Evolutionary conservation across 2,113 vertebrate genomes (phyloP), one percentile per base, ranked within the genome.

Genomic region (Lanius ludovicianus): DNA sequence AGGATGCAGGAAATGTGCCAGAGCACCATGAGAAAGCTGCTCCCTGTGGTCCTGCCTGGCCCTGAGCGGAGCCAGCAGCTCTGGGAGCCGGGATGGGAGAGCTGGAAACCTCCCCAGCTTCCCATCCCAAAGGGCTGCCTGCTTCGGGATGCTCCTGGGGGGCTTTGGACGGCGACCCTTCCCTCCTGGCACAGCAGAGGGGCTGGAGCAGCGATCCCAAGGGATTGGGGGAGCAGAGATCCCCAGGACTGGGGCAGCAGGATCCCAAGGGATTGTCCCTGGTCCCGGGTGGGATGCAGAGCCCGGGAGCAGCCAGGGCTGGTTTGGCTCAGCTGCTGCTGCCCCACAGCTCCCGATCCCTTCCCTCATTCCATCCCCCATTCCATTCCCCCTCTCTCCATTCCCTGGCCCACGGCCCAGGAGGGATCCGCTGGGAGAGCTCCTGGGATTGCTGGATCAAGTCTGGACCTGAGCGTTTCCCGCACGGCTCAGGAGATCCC

Each of bases 1-100:
- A 73, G 91, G 93, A 35, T 1, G 25, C 76, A 30, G 76, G 76
- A 35, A 79, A 92, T 60, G 89, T 92, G 53, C 93, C 67, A 74
- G 49, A 65, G 83, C 93, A 71, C 90, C 89, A 84, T 93, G 97
- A 95, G 95, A 97, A 95, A 89, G 92, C 76, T 52, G 60, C 71
- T 90, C 83, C 93, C 80, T 89, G 96, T 37, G 94, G 85, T 65
- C 80, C 68, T 47, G 92, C 79, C 73, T 63, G 94, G 94, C 94
- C 91, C 69, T 60, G 90, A 78, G 70, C 79, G 88, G 92, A 91
- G 93, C 52, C 71, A 87, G 96, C 92, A 94, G 83, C 22, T 80
- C 92, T 86, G 84, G 95, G 90, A 92, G 84, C 80, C 53, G 82
- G 86, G 88, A 78, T 87, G 95, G 89, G 89, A 89, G 69, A 15